Conservation (phyloP, 2,888 invertebrate species). For the Sphecodes monilicornis region DNA sequence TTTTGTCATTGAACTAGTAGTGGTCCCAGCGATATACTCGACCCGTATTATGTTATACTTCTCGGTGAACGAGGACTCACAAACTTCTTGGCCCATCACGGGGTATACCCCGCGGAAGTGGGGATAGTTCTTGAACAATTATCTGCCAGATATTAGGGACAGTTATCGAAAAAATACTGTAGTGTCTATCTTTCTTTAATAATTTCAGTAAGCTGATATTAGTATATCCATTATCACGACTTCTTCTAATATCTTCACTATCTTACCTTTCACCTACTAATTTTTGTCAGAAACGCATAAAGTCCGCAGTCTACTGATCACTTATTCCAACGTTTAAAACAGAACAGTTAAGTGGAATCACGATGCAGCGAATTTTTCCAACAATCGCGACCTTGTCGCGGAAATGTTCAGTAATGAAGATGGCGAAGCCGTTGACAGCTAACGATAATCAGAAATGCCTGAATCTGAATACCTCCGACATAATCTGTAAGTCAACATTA, state of each 20-base stretch:
- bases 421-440: conserved; percentile 46
- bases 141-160: no score
- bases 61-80: no score
- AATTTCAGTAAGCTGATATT: no score
- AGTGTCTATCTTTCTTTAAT: background rate
- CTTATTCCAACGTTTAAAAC: background rate
- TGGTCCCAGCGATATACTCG: no score
- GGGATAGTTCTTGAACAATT: no score
- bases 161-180: no score
- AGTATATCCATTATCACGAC: no score
- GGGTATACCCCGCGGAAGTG: no score
- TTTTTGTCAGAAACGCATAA: background rate
- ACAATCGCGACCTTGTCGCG: conserved; percentile 35
- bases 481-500: conserved; percentile 64
- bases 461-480: conserved; percentile 56
- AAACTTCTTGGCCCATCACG: no score
- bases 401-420: conserved; percentile 46
- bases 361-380: conserved; percentile 50
- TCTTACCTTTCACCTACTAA: background rate
- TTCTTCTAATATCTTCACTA: background rate
- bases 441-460: conserved; percentile 61
- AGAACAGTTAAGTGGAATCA: background rate
- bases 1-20: no score
- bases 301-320: background rate
- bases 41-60: no score